Conservation (phyloP, 2,888 invertebrate genomes). For the Rhingia campestris region DNA sequence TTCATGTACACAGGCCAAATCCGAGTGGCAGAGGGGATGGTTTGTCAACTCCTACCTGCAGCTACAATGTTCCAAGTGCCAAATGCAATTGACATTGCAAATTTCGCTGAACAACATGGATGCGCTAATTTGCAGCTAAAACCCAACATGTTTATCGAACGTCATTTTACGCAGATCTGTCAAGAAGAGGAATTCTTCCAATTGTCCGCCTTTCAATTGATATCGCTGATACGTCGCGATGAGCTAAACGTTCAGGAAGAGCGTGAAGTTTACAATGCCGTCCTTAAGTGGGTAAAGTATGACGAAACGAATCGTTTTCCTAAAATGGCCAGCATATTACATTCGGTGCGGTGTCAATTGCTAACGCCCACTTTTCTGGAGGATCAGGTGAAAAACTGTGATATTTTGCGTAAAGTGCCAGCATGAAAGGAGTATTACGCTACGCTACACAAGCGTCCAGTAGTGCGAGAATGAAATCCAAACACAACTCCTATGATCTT, state of each 20-base stretch:
- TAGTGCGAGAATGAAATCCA: conserved; percentile 93
- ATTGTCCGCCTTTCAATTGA: conserved; percentile 90
- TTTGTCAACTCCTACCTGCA: conserved; percentile 95
- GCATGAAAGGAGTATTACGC: conserved; percentile 95
- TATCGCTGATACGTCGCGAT: conserved; percentile 92
- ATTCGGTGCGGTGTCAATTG: conserved; percentile 95
- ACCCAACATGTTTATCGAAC: conserved; percentile 93
- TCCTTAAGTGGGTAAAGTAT: conserved; percentile 94
- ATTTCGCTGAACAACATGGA: conserved; percentile 96
- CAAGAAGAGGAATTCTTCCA: conserved; percentile 96
- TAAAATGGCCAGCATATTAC: conserved; percentile 93
- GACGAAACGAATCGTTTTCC: conserved; percentile 92
- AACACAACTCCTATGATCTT: conserved; percentile 94
- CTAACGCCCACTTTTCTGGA: conserved; percentile 94
- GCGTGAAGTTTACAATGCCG: conserved; percentile 95
- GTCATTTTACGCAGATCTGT: conserved; percentile 93
- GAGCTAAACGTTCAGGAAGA: conserved; percentile 96
- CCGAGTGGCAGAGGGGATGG: conserved; percentile 94
- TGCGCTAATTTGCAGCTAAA: conserved; percentile 91
- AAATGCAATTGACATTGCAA: conserved; percentile 96
- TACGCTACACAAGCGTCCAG: conserved; percentile 94
- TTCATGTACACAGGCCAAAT: conserved; percentile 97
- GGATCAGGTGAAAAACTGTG: conserved; percentile 95
- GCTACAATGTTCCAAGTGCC: conserved; percentile 97
- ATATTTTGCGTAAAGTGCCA: conserved; percentile 92